Evolutionary conservation across 1,140 invertebrate species (phyloP).

Genomic region (Heliothis subflexa): DNA sequence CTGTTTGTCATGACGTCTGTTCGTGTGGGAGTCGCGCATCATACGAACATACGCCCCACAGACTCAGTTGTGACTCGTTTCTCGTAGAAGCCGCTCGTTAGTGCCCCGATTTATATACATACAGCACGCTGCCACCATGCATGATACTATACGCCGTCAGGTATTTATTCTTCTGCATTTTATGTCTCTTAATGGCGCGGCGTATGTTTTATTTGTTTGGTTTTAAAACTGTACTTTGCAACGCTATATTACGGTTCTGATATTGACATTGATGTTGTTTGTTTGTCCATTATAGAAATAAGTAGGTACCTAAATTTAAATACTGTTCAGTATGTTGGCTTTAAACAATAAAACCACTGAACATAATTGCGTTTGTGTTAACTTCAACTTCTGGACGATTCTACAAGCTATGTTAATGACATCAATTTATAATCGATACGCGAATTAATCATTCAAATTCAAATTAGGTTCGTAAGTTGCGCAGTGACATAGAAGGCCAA

Average conservation of each 20-base stretch:
- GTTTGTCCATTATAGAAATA: background rate
- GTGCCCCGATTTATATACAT: slow-evolving; percentile 23
- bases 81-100: slow-evolving; percentile 48
- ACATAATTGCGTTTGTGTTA: too few species aligned
- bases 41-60: background rate
- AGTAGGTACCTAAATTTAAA: background rate
- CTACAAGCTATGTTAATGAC: background rate
- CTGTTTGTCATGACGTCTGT: slow-evolving; percentile 17
- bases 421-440: background rate
- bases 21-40: slow-evolving; percentile 32
- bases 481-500: slow-evolving; percentile 6
- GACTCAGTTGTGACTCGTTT: slow-evolving; percentile 29
- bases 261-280: background rate
- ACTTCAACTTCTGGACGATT: too few species aligned
- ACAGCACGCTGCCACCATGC: slow-evolving; percentile 55
- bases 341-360: too few species aligned
- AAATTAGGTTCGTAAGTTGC: background rate
- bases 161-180: slow-evolving; percentile 54
- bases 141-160: slow-evolving; percentile 66
- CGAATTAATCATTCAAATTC: too few species aligned
- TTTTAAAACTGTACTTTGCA: background rate
- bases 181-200: background rate
- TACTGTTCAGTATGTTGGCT: too few species aligned
- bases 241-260: background rate
- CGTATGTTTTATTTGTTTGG: background rate